Evolutionary conservation across 92 coral and sea anemone genomes (phyloP), one percentile per base, ranked within the genome.

Genomic region (Parazoanthus atlanticus): DNA sequence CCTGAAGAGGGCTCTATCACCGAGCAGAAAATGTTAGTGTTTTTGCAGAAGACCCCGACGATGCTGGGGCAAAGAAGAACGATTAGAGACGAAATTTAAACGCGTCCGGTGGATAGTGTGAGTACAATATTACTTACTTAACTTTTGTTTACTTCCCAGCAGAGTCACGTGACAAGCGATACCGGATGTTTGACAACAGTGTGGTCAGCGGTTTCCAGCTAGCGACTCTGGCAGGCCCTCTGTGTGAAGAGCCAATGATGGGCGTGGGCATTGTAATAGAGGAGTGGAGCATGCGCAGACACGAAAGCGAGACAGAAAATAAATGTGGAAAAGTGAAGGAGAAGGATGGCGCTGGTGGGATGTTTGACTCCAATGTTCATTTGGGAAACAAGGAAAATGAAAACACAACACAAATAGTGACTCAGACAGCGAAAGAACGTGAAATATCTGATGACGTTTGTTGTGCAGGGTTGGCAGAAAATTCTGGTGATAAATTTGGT

Each of bases 181-280:
- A 89, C 85, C 83, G 93, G 83, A 91, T 88, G 67, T 93, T 94
- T 81, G 99, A 97, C 87, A 97, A 95, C 91, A 95, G 99, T 84
- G 91, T 97, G 74, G 87, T 94, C 23, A 95, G 95, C 88, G 99
- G 99, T 61, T 97, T 97, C 78, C 98, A 93, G 87, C 91, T 97
- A 33, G 98, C 98, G 7, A 92, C 97, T 6, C 90, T 96, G 28
- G 93, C 98, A 25, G 98, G 99, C 19, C 99, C 99, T 3, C 89
- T 97, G 33, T 97, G 99, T 72, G 95, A 95, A 84, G 99, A 97
- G 80, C 99, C 99, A 29, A 83, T 97, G 78, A 97, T 97, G 99
- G 99, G 99, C 3, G 98, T 97, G 31, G 95, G 98, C 88, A 95
- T 97, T 80, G 90, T 94, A 23, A 88, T 97, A 19, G 98, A 97